A percentile compares a stretch with the other conserved stretches of the same genome.
Evolutionary conservation across 1,140 invertebrate species (phyloP).

Genomic region (Oryctes rhinoceros): DNA sequence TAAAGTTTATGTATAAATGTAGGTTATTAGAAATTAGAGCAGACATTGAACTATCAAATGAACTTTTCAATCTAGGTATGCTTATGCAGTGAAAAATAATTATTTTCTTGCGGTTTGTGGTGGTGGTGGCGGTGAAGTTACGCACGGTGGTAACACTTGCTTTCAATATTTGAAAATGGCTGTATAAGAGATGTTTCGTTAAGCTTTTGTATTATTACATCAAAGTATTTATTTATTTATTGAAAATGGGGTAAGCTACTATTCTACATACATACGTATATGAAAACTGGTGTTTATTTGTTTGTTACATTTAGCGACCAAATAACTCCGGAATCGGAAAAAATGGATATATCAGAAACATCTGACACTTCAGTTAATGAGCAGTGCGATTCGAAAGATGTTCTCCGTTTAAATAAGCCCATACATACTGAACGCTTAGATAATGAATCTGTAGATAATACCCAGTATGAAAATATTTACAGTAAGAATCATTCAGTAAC

Average conservation of each 20-base stretch:
- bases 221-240: background rate
- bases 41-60: no score
- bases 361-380: conserved; percentile 48
- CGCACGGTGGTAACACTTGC: background rate
- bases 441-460: conserved; percentile 46
- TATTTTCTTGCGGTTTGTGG: no score
- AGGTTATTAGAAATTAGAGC: background rate
- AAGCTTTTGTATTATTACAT: background rate
- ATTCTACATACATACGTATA: background rate
- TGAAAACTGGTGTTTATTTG: background rate
- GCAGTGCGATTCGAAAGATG: conserved; percentile 45
- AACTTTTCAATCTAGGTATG: background rate
- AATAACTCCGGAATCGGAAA: conserved; percentile 43
- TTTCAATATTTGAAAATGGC: conserved; percentile 34
- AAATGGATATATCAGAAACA: conserved; percentile 54
- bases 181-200: background rate
- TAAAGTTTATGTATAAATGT: background rate
- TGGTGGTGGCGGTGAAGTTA: no score
- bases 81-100: background rate
- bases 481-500: conserved; percentile 31
- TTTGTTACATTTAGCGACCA: background rate
- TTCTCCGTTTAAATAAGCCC: conserved; percentile 44
- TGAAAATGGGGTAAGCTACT: conserved; percentile 12
- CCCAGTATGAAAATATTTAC: conserved; percentile 41
- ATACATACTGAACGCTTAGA: conserved; percentile 41